A percentile compares a stretch with the other conserved stretches of the same genome.
Evolutionary conservation across 2,888 invertebrate species (phyloP).

Genomic region (Corbicula japonica): DNA sequence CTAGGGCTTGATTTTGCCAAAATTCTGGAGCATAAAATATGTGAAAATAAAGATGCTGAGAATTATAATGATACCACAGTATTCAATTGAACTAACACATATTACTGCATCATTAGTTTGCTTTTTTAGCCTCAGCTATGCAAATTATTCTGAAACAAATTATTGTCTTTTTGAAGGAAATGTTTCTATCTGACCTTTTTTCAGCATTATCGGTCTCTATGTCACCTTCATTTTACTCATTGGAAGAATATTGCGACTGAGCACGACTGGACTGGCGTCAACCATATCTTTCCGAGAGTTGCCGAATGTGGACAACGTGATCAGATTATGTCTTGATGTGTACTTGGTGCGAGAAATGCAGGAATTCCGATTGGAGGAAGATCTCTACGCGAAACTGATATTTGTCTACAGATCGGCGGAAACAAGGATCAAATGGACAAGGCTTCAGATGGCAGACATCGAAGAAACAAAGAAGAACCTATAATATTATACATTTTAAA

Average conservation of each 20-base stretch:
- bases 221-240: conserved; percentile 98
- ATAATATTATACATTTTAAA: no score
- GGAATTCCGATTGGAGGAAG: conserved; percentile 97
- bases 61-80: no score
- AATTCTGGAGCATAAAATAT: no score
- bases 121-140: no score
- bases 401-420: conserved; percentile 99
- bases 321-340: conserved; percentile 89
- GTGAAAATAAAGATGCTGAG: no score
- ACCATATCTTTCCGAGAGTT: conserved; percentile 90
- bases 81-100: no score
- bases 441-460: conserved; percentile 70
- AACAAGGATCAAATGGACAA: conserved; percentile 93
- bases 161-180: no score
- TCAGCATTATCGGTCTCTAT: conserved; percentile 95
- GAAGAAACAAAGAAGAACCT: conserved; percentile 70
- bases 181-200: no score
- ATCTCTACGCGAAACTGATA: conserved; percentile 98
- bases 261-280: conserved; percentile 95
- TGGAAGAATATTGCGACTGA: conserved; percentile 94
- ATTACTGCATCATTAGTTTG: no score
- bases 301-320: conserved; percentile 89
- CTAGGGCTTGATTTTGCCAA: no score
- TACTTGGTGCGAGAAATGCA: conserved; percentile 96
- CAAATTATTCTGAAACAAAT: no score